Conservation (phyloP, 2,797 vertebrate genomes). For the Chrysolophus pictus region DNA sequence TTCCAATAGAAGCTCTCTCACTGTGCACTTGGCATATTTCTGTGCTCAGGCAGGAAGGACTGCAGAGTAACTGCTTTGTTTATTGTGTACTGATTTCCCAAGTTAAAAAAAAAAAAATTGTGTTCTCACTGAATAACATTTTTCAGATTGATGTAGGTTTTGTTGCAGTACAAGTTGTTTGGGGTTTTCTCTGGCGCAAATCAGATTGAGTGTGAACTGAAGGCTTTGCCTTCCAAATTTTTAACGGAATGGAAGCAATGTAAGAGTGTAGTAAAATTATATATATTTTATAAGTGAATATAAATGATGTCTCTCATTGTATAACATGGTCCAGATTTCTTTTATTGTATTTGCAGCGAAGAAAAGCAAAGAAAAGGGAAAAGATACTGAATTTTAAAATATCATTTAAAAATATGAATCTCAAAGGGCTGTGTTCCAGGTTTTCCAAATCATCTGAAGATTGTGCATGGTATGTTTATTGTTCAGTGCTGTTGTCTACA, state of each 20-base stretch:
- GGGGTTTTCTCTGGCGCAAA: not conserved
- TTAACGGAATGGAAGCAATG: not conserved
- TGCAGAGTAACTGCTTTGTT: not conserved
- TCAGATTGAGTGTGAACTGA: not conserved
- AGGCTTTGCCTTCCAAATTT: not conserved
- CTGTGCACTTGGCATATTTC: not conserved
- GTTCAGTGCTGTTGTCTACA: not conserved
- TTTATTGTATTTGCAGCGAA: not conserved
- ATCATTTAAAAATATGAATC: not conserved
- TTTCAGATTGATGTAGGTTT: not conserved
- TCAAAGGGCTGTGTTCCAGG: not conserved
- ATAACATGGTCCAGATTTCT: not conserved
- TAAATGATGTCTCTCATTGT: not conserved
- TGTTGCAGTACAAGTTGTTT: not conserved
- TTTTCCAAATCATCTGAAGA: not conserved
- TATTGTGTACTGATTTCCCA: not conserved
- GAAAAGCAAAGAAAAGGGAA: not conserved
- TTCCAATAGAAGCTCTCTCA: not conserved
- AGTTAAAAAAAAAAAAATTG: not conserved
- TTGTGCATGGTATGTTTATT: not conserved
- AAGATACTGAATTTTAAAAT: not conserved
- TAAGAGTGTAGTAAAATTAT: not conserved
- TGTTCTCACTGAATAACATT: not conserved
- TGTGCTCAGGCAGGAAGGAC: not conserved
- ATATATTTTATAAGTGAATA: not conserved